Evolutionary conservation across 2,888 invertebrate species (phyloP), one percentile per base, ranked within the genome.

Genomic region (Malthinus flaveolus): DNA sequence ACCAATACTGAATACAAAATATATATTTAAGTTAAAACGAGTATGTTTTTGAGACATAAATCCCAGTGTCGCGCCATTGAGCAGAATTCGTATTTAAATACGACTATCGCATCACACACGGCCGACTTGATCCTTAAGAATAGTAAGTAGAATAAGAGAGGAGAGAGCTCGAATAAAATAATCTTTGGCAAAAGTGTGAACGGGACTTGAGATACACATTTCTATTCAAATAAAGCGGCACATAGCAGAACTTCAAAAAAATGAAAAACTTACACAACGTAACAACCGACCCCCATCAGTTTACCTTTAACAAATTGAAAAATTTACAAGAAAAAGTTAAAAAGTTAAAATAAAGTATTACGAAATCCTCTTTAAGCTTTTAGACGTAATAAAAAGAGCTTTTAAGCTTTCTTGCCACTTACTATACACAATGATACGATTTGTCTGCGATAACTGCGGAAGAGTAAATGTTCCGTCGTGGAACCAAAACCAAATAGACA

Each of bases 1-100:
- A 72, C 73, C 57, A 68, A 72, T 70, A 70, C 71, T 72, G 75
- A 73, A 75, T 75, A 75, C 74, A 75, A 75, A 42, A 75, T 75
- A 73, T 71, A 73, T 73, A 71, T 69, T 74, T 74, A 71, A 71
- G 66, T 56, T 59, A 61, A 60, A 70, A 69, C 65, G 63, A 62
- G 62, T 68, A 66, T 68, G 68, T 70, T 71, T 69, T 71, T 62
- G 66, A 62, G 66, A 62, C 59, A 73, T 71, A 72, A 72, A 72
- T 71, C 68, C 68, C 57, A 48, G 59, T 56, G 67, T 64, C 68
- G 70, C 69, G 63, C 72, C 73, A 73, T 73, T 73, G 72, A 73
- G 67, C 72, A 71, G 55, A 65, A 61, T 59, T 64, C 64, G 71
- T 73, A 72, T 74, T 73, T 74, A 73, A 73, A 73, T 73, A 69